Percentiles rank a stretch among this genome's conserved stretches.
Conservation (phyloP, 2,797 vertebrate species). For the Geotrypetes seraphini region DNA sequence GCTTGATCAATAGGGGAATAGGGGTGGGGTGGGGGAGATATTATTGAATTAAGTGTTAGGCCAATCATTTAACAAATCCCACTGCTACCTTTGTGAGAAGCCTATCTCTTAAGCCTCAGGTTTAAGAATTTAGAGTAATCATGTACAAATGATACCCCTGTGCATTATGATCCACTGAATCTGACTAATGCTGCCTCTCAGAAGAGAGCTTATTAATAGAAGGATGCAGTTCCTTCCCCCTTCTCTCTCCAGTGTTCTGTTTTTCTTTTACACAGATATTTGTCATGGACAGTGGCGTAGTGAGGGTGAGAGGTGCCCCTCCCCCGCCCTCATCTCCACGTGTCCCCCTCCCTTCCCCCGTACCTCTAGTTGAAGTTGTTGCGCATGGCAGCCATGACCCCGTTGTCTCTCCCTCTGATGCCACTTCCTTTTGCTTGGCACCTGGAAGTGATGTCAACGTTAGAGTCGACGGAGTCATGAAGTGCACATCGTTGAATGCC, state of each 20-base stretch:
- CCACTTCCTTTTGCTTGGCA: no score
- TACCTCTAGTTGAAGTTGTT: no score
- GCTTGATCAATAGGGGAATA: conserved; percentile 73
- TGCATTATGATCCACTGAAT: conserved; percentile 68
- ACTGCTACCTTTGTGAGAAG: conserved; percentile 67
- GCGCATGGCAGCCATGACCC: no score
- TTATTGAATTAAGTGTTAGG: conserved; percentile 74
- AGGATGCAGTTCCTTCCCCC: conserved; percentile 58
- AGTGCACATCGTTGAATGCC: no score
- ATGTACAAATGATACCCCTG: conserved; percentile 79
- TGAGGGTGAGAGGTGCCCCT: no score
- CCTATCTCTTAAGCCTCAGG: conserved; percentile 72
- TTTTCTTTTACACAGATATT: conserved; percentile 62
- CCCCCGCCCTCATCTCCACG: no score
- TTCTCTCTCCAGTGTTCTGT: conserved; percentile 42
- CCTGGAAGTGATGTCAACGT: no score
- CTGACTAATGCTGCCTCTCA: conserved; percentile 67
- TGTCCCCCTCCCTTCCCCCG: no score
- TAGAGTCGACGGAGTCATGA: no score
- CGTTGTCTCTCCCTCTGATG: no score
- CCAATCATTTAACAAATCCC: conserved; percentile 82
- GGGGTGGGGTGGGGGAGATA: conserved; percentile 43
- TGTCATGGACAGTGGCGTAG: no score
- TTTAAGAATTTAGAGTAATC: conserved; percentile 83
- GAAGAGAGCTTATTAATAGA: conserved; percentile 74